Evolutionary conservation across 2,797 vertebrate genomes (phyloP), one percentile per base, ranked within the genome.

Genomic region (Etheostoma nigrum): DNA sequence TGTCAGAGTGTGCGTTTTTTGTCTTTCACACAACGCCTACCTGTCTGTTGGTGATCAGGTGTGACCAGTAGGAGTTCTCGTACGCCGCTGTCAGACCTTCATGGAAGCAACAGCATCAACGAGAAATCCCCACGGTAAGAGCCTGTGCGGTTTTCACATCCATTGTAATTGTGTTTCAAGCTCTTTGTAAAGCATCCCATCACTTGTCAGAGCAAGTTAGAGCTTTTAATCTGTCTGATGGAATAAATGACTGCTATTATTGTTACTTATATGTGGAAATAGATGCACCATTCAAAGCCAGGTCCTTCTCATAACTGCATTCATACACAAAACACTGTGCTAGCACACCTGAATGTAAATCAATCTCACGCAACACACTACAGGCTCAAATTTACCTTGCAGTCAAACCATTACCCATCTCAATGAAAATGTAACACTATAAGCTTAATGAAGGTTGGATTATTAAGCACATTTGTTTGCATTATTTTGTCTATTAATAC

Each of bases 21-120:
- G 36, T 72, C 59, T 84, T 66, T 86, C 76, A 77, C 73, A 3
- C 73, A 45, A 81, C 54, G 63, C 64, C 42, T 23, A 30, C 70
- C 40, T 78, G 68, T 92, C 19, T 91, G 61, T 88, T 45, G 4
- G 58, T 86, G 87, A 90, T 71, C 93, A 96, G 97, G 94, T 95
- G 95, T 96, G 89, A 90, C 94, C 77, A 94, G 97, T 36, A 98
- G 95, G 93, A 97, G 89, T 88, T 97, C 97, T 0, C 95, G 97
- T 18, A 96, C 95, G 0, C 97, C 97, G 0, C 95, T 99, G 73
- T 99, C 98, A 2, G 96, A 99, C 91, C 96, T 99, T 42, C 98
- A 99, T 82, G 97, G 97, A 64, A 95, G 94, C 91, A 99, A 99
- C 86, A 94, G 96, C 69, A 90, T 97, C 86, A 96, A 96, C 15